Percentiles rank a stretch among this genome's conserved stretches.
These are phyloP conservation scores for Trialeurodes vaporariorum DNA, from an alignment of 1,140 invertebrate species.

Conservation along the genomic window DNA sequence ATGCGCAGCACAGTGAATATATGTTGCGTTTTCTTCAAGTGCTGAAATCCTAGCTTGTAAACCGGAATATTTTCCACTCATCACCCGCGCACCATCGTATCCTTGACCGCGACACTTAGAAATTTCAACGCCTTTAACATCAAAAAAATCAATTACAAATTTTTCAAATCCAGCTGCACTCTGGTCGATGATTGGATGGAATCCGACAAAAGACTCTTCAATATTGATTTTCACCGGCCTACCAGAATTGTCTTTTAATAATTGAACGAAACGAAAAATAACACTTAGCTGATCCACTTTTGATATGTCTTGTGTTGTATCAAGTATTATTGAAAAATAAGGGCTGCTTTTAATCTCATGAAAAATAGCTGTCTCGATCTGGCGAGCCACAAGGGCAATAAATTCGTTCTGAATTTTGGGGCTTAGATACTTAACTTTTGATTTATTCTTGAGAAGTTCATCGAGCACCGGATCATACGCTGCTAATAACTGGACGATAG, in stretches of 20 bases:
- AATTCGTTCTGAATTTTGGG: conserved; percentile 11
- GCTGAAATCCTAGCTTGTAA: not conserved
- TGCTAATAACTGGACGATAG: conserved; percentile 1
- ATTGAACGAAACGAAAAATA: conserved; percentile 10
- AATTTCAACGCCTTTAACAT: conserved; percentile 1
- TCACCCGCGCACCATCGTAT: conserved; percentile 8
- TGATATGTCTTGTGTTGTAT: conserved; percentile 12
- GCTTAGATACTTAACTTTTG: conserved; percentile 8
- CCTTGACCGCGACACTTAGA: conserved; percentile 10
- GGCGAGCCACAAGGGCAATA: conserved; percentile 9
- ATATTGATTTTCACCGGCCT: conserved; percentile 11
- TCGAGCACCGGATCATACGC: conserved; percentile 4
- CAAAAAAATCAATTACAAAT: conserved; percentile 10
- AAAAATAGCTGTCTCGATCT: too few species aligned
- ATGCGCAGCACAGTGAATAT: conserved; percentile 9
- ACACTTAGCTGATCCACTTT: conserved; percentile 9
- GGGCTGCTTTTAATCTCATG: too few species aligned
- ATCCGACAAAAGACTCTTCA: conserved; percentile 14
- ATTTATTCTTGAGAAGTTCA: not conserved
- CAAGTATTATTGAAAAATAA: conserved; percentile 10
- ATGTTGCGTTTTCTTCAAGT: conserved; percentile 1
- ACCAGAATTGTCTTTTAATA: too few species aligned
- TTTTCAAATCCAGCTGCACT: not conserved
- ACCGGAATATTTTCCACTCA: conserved; percentile 4
- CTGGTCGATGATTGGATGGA: conserved; percentile 10